Conservation (phyloP, 2,888 invertebrate genomes). For the Amphimallon solstitiale region DNA sequence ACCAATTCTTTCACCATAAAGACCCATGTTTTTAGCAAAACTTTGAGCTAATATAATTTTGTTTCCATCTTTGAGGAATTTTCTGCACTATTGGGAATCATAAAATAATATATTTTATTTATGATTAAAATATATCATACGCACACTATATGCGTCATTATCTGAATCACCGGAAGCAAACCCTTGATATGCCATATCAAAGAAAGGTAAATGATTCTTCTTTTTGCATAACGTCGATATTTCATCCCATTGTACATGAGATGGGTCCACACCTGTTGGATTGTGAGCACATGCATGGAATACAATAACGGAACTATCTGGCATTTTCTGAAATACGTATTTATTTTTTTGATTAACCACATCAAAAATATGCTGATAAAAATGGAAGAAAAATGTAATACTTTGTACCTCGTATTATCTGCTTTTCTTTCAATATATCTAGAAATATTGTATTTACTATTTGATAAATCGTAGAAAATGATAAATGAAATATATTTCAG, state of each 20-base stretch:
- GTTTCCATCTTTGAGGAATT: conserved; percentile 90
- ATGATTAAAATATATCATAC: conserved; percentile 33
- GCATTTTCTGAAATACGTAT: conserved; percentile 79
- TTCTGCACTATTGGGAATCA: conserved; percentile 67
- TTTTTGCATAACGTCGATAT: conserved; percentile 84
- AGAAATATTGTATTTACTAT: too few species aligned
- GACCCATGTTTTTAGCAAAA: conserved; percentile 97
- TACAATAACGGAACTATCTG: conserved; percentile 87
- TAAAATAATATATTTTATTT: not conserved
- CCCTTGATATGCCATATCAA: conserved; percentile 99
- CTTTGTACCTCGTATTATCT: too few species aligned
- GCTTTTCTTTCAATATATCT: too few species aligned
- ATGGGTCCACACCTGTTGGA: conserved; percentile 96
- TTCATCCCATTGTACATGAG: conserved; percentile 88
- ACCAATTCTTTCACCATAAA: conserved; percentile 93
- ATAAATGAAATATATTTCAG: too few species aligned
- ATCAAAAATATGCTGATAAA: too few species aligned
- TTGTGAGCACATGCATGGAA: conserved; percentile 99
- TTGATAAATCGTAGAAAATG: too few species aligned
- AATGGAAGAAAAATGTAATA: too few species aligned
- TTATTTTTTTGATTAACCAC: too few species aligned
- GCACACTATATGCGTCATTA: conserved; percentile 84
- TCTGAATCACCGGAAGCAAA: conserved; percentile 90
- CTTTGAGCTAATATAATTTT: conserved; percentile 89
- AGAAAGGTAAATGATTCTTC: conserved; percentile 86